Percentiles rank a stretch among this genome's conserved stretches.
These are phyloP conservation scores for Amiota communis DNA, from an alignment of 2,888 invertebrate species.

Conservation along the genomic window DNA sequence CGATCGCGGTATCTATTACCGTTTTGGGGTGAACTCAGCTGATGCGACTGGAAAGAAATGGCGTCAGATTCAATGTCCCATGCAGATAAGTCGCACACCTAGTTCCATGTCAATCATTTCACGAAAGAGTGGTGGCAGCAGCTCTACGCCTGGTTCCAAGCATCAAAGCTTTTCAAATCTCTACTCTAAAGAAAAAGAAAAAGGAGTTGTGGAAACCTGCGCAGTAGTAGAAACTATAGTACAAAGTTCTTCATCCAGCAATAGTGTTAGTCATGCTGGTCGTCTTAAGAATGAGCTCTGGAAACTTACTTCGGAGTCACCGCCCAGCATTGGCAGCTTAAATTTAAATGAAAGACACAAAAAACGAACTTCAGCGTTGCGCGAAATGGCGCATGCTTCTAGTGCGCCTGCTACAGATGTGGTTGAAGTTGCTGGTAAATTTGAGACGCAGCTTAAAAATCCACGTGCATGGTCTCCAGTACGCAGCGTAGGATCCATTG, in stretches of 20 bases:
- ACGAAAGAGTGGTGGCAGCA: conserved; percentile 68
- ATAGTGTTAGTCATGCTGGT: conserved; percentile 44
- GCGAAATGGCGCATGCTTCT: conserved; percentile 65
- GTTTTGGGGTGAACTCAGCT: conserved; percentile 82
- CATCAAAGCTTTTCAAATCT: conserved; percentile 81
- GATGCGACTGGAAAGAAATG: conserved; percentile 91
- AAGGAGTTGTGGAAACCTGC: conserved; percentile 71
- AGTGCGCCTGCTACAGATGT: conserved; percentile 72
- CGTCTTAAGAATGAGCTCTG: conserved; percentile 71
- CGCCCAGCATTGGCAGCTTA: conserved; percentile 71
- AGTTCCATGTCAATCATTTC: conserved; percentile 84
- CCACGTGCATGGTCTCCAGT: conserved; percentile 91
- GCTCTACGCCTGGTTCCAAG: conserved; percentile 76
- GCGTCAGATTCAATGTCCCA: conserved; percentile 85
- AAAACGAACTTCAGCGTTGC: conserved; percentile 60
- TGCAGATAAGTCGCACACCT: conserved; percentile 87
- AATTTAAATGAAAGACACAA: conserved; percentile 70
- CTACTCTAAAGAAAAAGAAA: conserved; percentile 70
- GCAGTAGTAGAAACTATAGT: conserved; percentile 74
- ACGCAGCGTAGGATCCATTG: conserved; percentile 88
- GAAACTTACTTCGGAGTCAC: conserved; percentile 67
- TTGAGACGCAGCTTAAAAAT: conserved; percentile 83
- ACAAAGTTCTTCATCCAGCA: conserved; percentile 76
- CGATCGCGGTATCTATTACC: conserved; percentile 86
- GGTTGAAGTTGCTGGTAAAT: conserved; percentile 78